These are phyloP conservation scores for Andrena dorsata DNA, from an alignment of 2,888 invertebrate species.

Conservation along the genomic window DNA sequence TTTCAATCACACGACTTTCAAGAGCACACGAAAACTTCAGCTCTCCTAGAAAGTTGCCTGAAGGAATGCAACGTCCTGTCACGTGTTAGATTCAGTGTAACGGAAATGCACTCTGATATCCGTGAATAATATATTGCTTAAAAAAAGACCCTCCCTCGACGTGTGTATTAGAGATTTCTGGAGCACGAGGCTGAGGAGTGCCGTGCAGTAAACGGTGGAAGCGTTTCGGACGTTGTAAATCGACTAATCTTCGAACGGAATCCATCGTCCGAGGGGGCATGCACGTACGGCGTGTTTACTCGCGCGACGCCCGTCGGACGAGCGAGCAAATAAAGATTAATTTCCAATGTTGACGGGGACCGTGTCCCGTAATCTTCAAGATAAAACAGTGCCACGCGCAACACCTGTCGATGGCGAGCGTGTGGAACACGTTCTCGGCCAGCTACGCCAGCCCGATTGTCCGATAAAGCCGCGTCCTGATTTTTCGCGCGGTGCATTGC, in stretches of 20 bases:
- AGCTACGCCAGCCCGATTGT: background rate
- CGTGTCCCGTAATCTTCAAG: constrained; percentile 9
- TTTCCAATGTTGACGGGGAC: constrained; percentile 44
- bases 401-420: constrained; percentile 4
- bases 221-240: background rate
- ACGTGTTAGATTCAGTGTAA: too few species aligned
- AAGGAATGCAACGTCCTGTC: too few species aligned
- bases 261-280: constrained; percentile 2
- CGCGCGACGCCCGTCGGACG: background rate
- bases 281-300: constrained; percentile 27
- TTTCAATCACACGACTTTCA: background rate
- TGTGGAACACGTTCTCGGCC: background rate
- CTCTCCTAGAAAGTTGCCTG: too few species aligned
- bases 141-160: too few species aligned
- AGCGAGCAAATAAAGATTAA: constrained; percentile 37
- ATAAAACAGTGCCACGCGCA: constrained; percentile 22
- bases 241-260: constrained; percentile 16
- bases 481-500: constrained; percentile 20
- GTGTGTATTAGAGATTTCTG: too few species aligned
- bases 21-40: too few species aligned
- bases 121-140: too few species aligned
- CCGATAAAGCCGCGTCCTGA: constrained; percentile 28
- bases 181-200: too few species aligned
- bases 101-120: too few species aligned
- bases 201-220: background rate